Evolutionary conservation across 2,888 invertebrate species (phyloP), one percentile per base, ranked within the genome.

Genomic region (Choristoneura rosaceana): DNA sequence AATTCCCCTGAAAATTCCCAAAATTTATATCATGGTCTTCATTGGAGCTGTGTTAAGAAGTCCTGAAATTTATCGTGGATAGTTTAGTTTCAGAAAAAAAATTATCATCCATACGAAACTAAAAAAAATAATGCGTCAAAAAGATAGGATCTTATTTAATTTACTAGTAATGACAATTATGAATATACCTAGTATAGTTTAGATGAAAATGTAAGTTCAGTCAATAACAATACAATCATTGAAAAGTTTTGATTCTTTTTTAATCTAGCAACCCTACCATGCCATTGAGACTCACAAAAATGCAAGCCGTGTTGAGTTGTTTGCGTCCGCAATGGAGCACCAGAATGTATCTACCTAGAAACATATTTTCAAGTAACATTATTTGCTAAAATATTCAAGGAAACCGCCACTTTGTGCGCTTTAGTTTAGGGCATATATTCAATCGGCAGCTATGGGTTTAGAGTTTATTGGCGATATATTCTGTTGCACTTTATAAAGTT

Each of bases 391-490:
- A 55, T 62, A n/a, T 15, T 58, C 73, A 69, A 38, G 62, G 69
- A 43, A 85, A 75, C 76, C 65, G 71, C 55, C 76, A 81, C 86
- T 79, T 67, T 84, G 79, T 34, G 0, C 1, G 3, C 12, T 10
- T 9, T 34, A 3, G 0, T 25, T 38, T 75, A 84, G 79, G 76
- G 84, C 79, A 65, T 41, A 33, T 47, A 63, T 68, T 71, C 78
- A 4, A 68, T 7, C 15, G 69, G 73, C 14, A 2, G 17, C 17
- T 9, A 47, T 64, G 73, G 33, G 34, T 65, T 59, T 38, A 34
- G 63, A 59, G 86, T 90, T 90, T 90, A 89, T 89, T 84, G 87
- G 76, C 85, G 82, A 89, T 89, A 88, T 88, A 87, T 89, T 87
- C 86, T 80, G 78, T 82, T 78, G 85, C 86, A 85, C 84, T 89